These are phyloP conservation scores for Globia sparganii DNA, from an alignment of 2,888 invertebrate species.

Conservation along the genomic window DNA sequence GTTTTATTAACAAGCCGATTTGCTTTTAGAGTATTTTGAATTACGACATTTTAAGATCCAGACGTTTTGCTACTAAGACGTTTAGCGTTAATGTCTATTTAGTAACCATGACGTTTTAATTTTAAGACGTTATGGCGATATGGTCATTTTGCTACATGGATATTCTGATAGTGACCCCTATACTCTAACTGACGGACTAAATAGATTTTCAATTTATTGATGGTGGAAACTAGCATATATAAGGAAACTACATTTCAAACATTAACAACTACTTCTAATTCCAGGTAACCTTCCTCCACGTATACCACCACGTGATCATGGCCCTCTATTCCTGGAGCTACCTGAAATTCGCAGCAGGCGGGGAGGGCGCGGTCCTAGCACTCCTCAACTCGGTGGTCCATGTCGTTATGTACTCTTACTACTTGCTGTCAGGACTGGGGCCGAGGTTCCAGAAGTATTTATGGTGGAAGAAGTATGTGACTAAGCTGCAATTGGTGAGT, in stretches of 20 bases:
- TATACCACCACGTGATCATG: constrained; percentile 96
- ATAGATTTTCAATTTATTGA: too few relatives aligned
- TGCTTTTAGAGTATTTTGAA: too few relatives aligned
- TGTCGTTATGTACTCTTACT: constrained; percentile 96
- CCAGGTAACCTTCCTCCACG: constrained; percentile 96
- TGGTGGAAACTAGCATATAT: too few relatives aligned
- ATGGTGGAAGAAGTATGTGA: constrained; percentile 97
- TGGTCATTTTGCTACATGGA: too few relatives aligned
- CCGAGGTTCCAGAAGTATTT: constrained; percentile 94
- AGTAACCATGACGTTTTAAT: too few relatives aligned
- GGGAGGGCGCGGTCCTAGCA: constrained; percentile 94
- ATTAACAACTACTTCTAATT: constrained; percentile 69
- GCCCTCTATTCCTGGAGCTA: constrained; percentile 95
- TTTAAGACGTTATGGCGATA: too few relatives aligned
- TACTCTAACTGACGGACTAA: too few relatives aligned
- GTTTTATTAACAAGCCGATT: too few relatives aligned
- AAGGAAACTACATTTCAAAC: background rate
- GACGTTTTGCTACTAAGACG: too few relatives aligned
- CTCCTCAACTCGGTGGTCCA: constrained; percentile 94
- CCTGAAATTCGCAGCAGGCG: constrained; percentile 94
- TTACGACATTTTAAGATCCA: too few relatives aligned
- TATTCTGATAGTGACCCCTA: too few relatives aligned
- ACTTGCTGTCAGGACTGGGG: constrained; percentile 94
- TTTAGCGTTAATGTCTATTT: too few relatives aligned
- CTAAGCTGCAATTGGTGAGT: constrained; percentile 94